Base-by-base conservation (phyloP, 2,113 vertebrate genomes). In the Uria aalge region DNA sequence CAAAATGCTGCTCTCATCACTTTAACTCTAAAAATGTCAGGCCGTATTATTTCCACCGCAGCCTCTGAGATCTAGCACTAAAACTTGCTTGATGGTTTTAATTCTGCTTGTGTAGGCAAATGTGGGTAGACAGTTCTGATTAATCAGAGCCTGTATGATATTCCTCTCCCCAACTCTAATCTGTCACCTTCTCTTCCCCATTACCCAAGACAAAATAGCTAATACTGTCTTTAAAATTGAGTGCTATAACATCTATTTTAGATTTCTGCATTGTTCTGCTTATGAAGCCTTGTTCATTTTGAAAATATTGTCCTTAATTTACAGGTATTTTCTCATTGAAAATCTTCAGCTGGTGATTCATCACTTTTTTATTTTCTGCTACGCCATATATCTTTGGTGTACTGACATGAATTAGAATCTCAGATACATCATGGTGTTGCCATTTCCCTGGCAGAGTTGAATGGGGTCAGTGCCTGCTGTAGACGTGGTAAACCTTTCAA, bases 11-110 rank as follows among this genome's bases (percentile, higher is more conserved):
- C 81, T 67, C 34, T 68, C 82, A 34, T 79, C 82, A 34, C 89
- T 95, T 96, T 73, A 96, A 93, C 91, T 92, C 91, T 90, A 40
- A 59, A 76, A 62, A 90, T 43, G 47, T 93, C 93, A 72, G n/a
- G 59, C 55, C 47, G 2, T 75, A 52, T 96, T 95, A 82, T 84
- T 95, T 96, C 90, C 81, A 90, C 45, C 4, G 0, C 41, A 75
- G 45, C 76, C 53, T 45, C 62, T 85, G 91, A 94, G 69, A 90
- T 96, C 73, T 82, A 85, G 24, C 36, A 24, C 43, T 53, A 52
- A 86, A 81, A 59, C 63, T 69, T 87, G 72, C 91, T 78, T 43
- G 91, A 84, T 83, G 87, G 67, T 47, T 90, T 94, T 87, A 95
- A 36, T 96, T 90, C 86, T 93, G 88, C 78, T 91, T 82, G 41